Percentiles rank a stretch among this genome's conserved stretches.
phyloP scores from a whole-genome alignment of 2,797 vertebrate species.

The Amblyraja radiata region DNA sequence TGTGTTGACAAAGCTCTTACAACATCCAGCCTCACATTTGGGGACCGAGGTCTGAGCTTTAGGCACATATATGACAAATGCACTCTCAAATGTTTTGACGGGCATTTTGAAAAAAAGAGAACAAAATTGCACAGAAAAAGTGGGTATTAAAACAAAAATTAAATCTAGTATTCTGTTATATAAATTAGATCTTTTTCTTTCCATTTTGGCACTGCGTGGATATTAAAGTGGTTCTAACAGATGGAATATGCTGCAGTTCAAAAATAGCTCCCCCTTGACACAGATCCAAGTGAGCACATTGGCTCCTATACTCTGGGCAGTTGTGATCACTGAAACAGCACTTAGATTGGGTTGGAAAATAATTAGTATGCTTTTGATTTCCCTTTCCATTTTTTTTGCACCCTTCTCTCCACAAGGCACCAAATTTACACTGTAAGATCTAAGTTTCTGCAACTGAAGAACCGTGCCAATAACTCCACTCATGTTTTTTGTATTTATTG shows the following conservation, averaged over 20 bases:
- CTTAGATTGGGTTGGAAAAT: background rate
- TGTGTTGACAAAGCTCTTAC: too few species aligned
- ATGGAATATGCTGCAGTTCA: background rate
- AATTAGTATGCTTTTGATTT: background rate
- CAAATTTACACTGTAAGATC: background rate
- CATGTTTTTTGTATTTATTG: background rate
- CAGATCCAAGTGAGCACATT: background rate
- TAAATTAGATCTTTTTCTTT: background rate
- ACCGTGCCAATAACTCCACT: background rate
- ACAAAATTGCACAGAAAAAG: background rate
- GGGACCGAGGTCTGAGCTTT: too few species aligned
- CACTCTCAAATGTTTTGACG: background rate
- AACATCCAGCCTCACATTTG: too few species aligned
- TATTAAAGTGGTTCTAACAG: background rate
- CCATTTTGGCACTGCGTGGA: background rate
- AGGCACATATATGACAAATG: too few species aligned
- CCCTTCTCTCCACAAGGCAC: background rate
- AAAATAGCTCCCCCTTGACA: background rate
- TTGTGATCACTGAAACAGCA: background rate
- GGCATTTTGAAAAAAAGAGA: background rate
- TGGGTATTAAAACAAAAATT: background rate
- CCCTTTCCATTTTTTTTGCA: background rate
- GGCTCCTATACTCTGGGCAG: background rate
- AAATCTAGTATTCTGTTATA: conserved; percentile 1
- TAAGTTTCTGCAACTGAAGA: background rate